Evolutionary conservation across 1,140 invertebrate species (phyloP).

Genomic region (Bombus affinis): DNA sequence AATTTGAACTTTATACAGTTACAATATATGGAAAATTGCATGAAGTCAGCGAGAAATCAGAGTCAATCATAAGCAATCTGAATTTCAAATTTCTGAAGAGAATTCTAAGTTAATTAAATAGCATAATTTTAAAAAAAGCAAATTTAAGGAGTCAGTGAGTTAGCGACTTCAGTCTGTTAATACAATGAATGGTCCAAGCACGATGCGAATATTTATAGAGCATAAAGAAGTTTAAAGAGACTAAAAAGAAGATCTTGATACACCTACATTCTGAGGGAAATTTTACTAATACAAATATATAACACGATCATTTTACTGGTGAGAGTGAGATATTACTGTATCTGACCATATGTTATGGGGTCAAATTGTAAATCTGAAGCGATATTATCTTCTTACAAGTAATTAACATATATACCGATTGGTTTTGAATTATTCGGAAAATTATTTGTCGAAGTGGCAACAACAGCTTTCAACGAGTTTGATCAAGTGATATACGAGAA

Average conservation of each 20-base stretch:
- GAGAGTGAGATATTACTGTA: too few relatives aligned
- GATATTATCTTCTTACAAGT: too few relatives aligned
- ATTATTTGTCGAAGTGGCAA: background rate
- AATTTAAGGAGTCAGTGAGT: background rate
- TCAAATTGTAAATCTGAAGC: too few relatives aligned
- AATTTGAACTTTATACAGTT: too few relatives aligned
- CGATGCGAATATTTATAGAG: background rate
- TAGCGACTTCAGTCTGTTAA: background rate
- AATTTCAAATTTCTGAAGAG: background rate
- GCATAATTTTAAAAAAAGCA: background rate
- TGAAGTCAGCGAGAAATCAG: background rate
- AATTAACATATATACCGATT: too few relatives aligned
- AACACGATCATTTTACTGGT: too few relatives aligned
- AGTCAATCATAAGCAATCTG: too few relatives aligned
- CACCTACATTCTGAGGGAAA: background rate
- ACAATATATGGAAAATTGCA: too few relatives aligned
- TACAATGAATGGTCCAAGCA: background rate
- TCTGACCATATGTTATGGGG: too few relatives aligned
- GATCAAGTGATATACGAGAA: background rate
- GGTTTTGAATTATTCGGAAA: background rate
- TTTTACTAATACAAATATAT: background rate
- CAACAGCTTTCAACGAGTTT: background rate
- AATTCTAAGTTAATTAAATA: constrained; percentile 20
- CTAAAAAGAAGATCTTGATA: background rate
- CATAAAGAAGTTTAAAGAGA: background rate